Evolutionary conservation across 2,888 invertebrate genomes (phyloP).

Genomic region (Lathronympha strigana): DNA sequence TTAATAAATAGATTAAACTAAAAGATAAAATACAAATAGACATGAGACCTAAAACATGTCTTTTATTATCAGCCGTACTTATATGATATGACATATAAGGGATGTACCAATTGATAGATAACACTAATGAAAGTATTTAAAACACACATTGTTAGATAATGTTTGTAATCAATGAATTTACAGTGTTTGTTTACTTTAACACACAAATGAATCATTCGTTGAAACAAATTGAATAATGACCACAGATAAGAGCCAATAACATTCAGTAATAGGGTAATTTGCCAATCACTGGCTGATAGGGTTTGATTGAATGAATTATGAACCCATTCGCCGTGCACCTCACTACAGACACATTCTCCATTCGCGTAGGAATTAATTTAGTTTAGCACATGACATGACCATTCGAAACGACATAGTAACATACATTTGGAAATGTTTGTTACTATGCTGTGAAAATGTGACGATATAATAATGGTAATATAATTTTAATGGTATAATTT

Average conservation of each 20-base stretch:
- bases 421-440: not conserved
- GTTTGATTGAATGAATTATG: constrained; percentile 33
- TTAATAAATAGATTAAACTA: no score
- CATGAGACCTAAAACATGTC: no score
- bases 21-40: no score
- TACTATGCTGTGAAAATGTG: not conserved
- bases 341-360: not conserved
- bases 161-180: constrained; percentile 5
- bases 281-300: constrained; percentile 35
- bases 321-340: constrained; percentile 13
- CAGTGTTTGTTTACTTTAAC: not conserved
- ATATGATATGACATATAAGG: not conserved
- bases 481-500: not conserved
- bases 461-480: not conserved
- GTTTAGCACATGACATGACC: not conserved
- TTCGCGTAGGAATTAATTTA: not conserved
- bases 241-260: constrained; percentile 32
- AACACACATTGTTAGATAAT: constrained; percentile 16
- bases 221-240: constrained; percentile 38
- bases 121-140: not conserved
- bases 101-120: not conserved
- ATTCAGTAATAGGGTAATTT: constrained; percentile 34
- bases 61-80: no score
- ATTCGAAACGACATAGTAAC: not conserved
- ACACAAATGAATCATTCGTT: constrained; percentile 24